phyloP scores from a whole-genome alignment of 92 coral and sea anemone genomes.

The Virgularia gustaviana region DNA sequence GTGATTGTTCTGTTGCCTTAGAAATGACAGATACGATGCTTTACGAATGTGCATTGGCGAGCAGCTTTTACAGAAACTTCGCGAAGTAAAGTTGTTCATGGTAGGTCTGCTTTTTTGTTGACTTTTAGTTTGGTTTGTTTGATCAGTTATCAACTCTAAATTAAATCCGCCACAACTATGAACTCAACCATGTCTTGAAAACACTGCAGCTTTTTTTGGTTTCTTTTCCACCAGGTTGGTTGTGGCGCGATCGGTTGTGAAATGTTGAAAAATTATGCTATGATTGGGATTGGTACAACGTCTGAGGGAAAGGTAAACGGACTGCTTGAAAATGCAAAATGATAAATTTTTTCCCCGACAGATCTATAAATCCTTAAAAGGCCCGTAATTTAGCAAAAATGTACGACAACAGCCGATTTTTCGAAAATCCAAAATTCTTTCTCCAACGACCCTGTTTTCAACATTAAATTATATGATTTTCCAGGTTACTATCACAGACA shows the following conservation, averaged over 20 bases:
- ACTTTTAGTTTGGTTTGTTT: too few relatives aligned
- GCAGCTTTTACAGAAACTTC: conserved; percentile 51
- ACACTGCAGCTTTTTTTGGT: background rate
- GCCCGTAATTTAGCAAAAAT: too few relatives aligned
- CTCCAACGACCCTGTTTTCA: too few relatives aligned
- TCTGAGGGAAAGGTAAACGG: conserved; percentile 60
- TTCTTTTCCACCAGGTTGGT: conserved; percentile 61
- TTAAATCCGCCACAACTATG: too few relatives aligned
- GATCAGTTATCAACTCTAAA: too few relatives aligned
- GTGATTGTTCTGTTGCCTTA: conserved; percentile 14
- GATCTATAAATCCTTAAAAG: too few relatives aligned
- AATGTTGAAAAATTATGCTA: conserved; percentile 84
- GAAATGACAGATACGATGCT: conserved; percentile 81
- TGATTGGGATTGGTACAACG: conserved; percentile 72
- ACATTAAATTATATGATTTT: too few relatives aligned
- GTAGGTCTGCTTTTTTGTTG: conserved; percentile 41
- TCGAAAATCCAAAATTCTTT: too few relatives aligned
- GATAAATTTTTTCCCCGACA: too few relatives aligned
- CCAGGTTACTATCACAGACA: conserved; percentile 83
- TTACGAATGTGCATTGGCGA: conserved; percentile 87
- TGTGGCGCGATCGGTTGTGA: conserved; percentile 99
- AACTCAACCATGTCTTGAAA: background rate
- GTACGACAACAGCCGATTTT: too few relatives aligned
- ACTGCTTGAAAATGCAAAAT: too few relatives aligned
- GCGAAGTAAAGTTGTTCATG: conserved; percentile 72